A percentile compares a stretch with the other conserved stretches of the same genome.
These are phyloP conservation scores for Rhagonycha lutea DNA, from an alignment of 2,888 invertebrate species.

Conservation along the genomic window DNA sequence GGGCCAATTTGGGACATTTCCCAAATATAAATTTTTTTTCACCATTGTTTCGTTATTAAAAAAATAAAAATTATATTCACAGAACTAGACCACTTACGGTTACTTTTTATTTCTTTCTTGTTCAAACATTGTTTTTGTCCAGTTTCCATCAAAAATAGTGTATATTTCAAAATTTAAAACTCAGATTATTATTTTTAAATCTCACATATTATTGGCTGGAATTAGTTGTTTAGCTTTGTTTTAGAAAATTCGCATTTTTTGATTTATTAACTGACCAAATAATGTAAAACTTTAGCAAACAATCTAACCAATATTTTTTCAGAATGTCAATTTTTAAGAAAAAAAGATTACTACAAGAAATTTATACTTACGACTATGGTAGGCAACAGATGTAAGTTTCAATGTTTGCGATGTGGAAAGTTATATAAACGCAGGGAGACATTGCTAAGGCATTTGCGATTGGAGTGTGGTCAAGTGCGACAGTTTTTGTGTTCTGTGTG, in stretches of 20 bases:
- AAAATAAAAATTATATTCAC: too few species aligned
- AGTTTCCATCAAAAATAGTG: too few species aligned
- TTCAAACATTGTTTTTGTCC: too few species aligned
- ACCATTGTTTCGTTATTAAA: too few species aligned
- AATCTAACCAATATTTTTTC: neutral
- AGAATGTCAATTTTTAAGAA: neutral
- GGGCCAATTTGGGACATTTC: too few species aligned
- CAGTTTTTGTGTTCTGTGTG: constrained; percentile 7
- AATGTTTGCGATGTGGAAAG: constrained; percentile 12
- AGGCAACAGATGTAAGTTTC: constrained; percentile 6
- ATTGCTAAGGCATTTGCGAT: constrained; percentile 9
- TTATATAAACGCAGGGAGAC: constrained; percentile 11
- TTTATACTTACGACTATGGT: neutral
- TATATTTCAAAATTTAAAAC: neutral
- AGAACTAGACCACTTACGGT: too few species aligned
- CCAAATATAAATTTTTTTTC: too few species aligned
- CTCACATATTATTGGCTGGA: neutral
- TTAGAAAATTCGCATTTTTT: too few species aligned
- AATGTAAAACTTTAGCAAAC: neutral
- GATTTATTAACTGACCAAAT: neutral
- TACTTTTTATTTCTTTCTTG: too few species aligned
- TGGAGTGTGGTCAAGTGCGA: constrained; percentile 12
- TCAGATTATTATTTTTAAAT: neutral
- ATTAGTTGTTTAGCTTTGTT: neutral
- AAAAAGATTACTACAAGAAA: constrained; percentile 6